Percentiles rank a stretch among this genome's conserved stretches.
These are phyloP conservation scores for Perithous albicinctus DNA, from an alignment of 2,888 invertebrate species.

Conservation along the genomic window DNA sequence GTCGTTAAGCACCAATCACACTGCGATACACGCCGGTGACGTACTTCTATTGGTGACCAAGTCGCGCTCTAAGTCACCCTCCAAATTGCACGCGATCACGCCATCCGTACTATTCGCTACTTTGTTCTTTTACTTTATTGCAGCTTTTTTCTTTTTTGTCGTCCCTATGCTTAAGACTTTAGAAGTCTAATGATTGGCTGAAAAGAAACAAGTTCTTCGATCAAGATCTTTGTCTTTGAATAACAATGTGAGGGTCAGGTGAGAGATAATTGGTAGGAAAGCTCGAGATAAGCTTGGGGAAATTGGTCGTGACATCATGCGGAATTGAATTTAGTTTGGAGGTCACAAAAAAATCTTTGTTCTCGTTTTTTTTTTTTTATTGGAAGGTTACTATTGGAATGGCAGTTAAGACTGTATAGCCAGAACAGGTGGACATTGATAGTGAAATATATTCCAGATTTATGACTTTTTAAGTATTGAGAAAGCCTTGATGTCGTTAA, in stretches of 20 bases:
- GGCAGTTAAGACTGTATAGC: too few species aligned
- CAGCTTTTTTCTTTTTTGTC: not conserved
- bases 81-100: constrained; percentile 57
- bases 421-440: too few species aligned
- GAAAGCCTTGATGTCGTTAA: too few species aligned
- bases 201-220: not conserved
- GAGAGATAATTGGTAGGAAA: not conserved
- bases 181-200: not conserved
- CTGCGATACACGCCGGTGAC: not conserved
- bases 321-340: not conserved
- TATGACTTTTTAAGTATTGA: too few species aligned
- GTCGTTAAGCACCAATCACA: not conserved
- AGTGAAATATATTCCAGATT: too few species aligned
- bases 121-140: constrained; percentile 31
- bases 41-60: constrained; percentile 42
- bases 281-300: not conserved
- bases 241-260: not conserved
- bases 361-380: not conserved
- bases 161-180: not conserved
- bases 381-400: too few species aligned
- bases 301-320: not conserved
- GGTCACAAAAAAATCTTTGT: constrained; percentile 3
- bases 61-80: constrained; percentile 47
- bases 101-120: constrained; percentile 41
- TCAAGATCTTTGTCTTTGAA: not conserved